Conservation (phyloP, 2,888 invertebrate species). For the Caenorhabditis sp. region DNA sequence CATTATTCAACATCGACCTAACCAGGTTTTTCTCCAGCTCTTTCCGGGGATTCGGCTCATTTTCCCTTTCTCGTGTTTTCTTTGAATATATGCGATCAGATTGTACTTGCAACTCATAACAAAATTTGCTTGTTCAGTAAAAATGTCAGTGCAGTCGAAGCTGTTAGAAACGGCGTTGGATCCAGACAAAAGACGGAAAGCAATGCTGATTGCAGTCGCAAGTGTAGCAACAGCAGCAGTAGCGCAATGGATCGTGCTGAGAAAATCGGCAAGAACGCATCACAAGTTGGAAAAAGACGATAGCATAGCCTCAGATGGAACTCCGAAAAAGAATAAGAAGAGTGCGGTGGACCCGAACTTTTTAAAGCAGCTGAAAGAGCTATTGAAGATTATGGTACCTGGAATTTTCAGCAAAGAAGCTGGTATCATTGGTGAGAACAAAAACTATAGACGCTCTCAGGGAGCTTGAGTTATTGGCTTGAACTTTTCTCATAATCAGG, state of each 20-base stretch:
- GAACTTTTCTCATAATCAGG: no score
- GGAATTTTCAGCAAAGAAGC: slow-evolving; percentile 77
- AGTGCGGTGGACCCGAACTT: slow-evolving; percentile 74
- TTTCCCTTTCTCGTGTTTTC: background rate
- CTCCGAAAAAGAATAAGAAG: slow-evolving; percentile 48
- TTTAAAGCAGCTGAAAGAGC: slow-evolving; percentile 67
- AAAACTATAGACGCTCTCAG: no score
- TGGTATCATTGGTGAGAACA: slow-evolving; percentile 71
- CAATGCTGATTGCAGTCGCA: slow-evolving; percentile 30
- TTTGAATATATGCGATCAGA: no score
- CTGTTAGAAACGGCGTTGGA: slow-evolving; percentile 72
- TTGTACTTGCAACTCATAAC: no score
- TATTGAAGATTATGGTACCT: slow-evolving; percentile 81
- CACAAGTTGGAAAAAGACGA: slow-evolving; percentile 48
- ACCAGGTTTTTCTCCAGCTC: background rate
- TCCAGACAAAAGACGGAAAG: slow-evolving; percentile 68
- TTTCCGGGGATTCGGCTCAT: background rate
- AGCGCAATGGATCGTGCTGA: slow-evolving; percentile 33
- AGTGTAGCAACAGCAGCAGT: slow-evolving; percentile 27
- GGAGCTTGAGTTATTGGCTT: no score
- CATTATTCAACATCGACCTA: background rate
- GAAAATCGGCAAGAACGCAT: slow-evolving; percentile 13
- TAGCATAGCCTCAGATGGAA: slow-evolving; percentile 53
- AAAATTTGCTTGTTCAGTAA: background rate
- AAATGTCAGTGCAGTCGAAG: slow-evolving; percentile 75